Base-by-base conservation (phyloP, 1,140 invertebrate species). In the Diachasma alloeum region DNA sequence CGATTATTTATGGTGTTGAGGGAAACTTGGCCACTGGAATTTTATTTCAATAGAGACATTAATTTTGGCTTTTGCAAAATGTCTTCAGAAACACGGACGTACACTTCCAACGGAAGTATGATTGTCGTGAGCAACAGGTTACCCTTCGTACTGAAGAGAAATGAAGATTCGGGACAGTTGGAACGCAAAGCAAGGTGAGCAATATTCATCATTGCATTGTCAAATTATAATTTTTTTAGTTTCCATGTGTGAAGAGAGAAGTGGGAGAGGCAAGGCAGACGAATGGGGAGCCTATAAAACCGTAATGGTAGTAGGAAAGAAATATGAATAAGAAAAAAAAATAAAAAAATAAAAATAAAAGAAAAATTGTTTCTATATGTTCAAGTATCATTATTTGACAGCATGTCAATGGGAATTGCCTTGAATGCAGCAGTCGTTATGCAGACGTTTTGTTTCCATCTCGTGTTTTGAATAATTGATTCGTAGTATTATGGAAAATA, bases 121-220 rank as follows among this genome's bases (percentile, higher is more conserved):
- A 96, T 97, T 83, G 96, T 97, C 75, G 95, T 97, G 67, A 96
- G 96, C 79, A 97, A 97, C 91, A 91, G 96, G 81, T 90, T 97
- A 83, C 96, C 96, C 8, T 97, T 97, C 89, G 94, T 97, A 78
- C 89, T 97, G 39, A 93, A 93, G 83, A 92, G 93, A 83, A 93
- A 95, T 89, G 90, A 93, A 53, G 89, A 90, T 79, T 93, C 93
- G 69, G 94, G 93, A 56, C 91, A 93, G 78, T 91, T 96, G 82
- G 92, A 94, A 78, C 92, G 96, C 74, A 95, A 95, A 85, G 93
- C 95, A 81, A 97, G 96, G 96, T 97, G 89, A 91, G 91, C 90
- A 19, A 9, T n/a, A 42, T 9, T 22, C n/a, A 59, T 59, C 31
- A 31, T 6, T 6, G 6, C 31, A 31, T 31, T 6, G 6, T 6